Evolutionary conservation across 2,797 vertebrate genomes (phyloP), one percentile per base, ranked within the genome.

Genomic region (Brotula barbata): DNA sequence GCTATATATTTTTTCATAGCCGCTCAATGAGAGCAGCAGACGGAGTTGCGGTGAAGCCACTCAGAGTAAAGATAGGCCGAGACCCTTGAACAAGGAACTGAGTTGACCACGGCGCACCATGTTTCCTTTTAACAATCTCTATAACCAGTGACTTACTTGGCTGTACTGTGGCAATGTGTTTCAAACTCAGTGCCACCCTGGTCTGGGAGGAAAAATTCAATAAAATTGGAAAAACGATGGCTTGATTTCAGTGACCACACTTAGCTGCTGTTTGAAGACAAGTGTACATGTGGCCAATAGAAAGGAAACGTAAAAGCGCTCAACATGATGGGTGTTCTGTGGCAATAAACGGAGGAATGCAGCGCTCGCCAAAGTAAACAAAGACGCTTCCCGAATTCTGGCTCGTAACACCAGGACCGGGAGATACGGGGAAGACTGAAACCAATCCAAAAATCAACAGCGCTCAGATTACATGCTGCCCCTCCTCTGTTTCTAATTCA

Each of bases 1-100:
- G 44, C 78, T 55, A 76, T 85, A 84, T 89, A 78, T 63, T 86
- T 82, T 86, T 89, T 87, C 85, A 85, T 66, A 73, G 69, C 67
- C 80, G 50, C 75, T 73, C 81, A 89, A 89, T 64, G 80, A 83
- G 77, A 65, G 64, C 42, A 81, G 77, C 85, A 81, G 80, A 68
- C 58, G 56, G 58, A 46, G 71, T 64, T 79, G 84, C 13, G 84
- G 85, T 84, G 14, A 73, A 73, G 41, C 73, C 36, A 37, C 63
- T 74, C 64, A 31, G 75, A 62, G 64, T 64, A 82, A 78, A 81
- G 71, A 79, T 71, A 78, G 53, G 65, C 71, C 23, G 25, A 68
- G 52, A 43, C 55, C 61, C 68, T 76, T 58, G 56, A 86, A 86
- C 84, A 84, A 80, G 78, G 75, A 82, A 80, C 60, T 82, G 49